Conservation (phyloP, 2,888 invertebrate genomes). For the Drosophila melanocephala region DNA sequence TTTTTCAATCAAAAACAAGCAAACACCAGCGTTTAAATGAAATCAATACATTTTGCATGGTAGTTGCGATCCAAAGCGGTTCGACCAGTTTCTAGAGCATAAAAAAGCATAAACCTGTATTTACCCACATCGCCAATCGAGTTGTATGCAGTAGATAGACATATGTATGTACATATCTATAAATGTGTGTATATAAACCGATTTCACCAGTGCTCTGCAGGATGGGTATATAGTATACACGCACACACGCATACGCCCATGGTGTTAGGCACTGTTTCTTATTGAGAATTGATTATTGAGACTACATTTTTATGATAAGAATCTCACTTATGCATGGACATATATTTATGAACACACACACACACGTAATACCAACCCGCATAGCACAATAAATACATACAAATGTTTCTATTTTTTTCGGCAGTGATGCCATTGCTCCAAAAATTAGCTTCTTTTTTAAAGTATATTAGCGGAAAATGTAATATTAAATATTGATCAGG, state of each 20-base stretch:
- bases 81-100: conserved; percentile 51
- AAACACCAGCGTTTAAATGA: conserved; percentile 36
- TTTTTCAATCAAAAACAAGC: conserved; percentile 11
- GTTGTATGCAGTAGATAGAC: conserved; percentile 37
- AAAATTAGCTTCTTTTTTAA: not conserved
- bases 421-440: not conserved
- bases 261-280: not conserved
- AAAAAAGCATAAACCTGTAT: conserved; percentile 60
- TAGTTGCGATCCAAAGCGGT: conserved; percentile 41
- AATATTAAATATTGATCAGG: not conserved
- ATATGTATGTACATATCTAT: conserved; percentile 1
- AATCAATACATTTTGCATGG: conserved; percentile 43
- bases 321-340: not conserved
- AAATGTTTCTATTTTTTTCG: not conserved
- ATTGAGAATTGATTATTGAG: conserved; percentile 36
- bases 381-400: not conserved
- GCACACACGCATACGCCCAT: conserved; percentile 1
- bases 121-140: conserved; percentile 33
- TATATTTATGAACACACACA: not conserved
- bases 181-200: not conserved
- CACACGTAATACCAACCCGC: conserved; percentile 11
- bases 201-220: conserved; percentile 7
- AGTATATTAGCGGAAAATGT: not conserved
- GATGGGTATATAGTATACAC: conserved; percentile 10
- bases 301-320: conserved; percentile 37